Evolutionary conservation across 1,140 invertebrate genomes (phyloP), one percentile per base, ranked within the genome.

Genomic region (Geopemphigus sp.): DNA sequence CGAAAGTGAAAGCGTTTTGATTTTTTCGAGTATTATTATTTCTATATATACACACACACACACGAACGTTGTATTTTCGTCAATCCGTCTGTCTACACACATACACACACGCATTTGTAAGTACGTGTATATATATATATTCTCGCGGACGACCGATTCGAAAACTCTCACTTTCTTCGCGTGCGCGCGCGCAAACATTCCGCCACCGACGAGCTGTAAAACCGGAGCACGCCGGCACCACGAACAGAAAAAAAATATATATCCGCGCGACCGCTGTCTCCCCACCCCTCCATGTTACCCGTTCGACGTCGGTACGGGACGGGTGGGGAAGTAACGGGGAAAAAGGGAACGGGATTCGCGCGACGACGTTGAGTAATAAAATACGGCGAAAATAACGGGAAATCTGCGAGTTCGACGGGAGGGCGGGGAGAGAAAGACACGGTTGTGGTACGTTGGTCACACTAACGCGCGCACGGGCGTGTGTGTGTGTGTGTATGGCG

Each of bases 131-230:
- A 12, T 22, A 24, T 10, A 5, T 26, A 59, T 59, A 26, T 26
- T n/a, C 5, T 56, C 64, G 39, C 39, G n/a, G 64, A 68, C 64
- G 26, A 12, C 22, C 66, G 22, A 26, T 24, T 19, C 5, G 39
- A 22, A 39, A 76, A 76, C 73, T 76, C 73, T 76, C 73, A 76
- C 73, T 76, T 76, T 76, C 56, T 57, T 76, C 53, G 63, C n/a
- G n/a, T n/a, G n/a, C 19, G 39, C 64, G 15, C 39, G 64, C 39
- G 45, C 39, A 24, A 68, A 59, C 56, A 24, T 59, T 59, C 11
- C 22, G 11, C 56, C 22, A 22, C 56, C 56, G 56, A 5, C 5
- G 11, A 53, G n/a, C 19, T n/a, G 5, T 5, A 57, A 57, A 66
- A 66, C 39, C 63, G 24, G 63, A 66, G 15, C 63, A 26, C 32